A percentile compares a stretch with the other conserved stretches of the same genome.
These are phyloP conservation scores for Lota lota DNA, from an alignment of 2,113 vertebrate species.

Conservation along the genomic window DNA sequence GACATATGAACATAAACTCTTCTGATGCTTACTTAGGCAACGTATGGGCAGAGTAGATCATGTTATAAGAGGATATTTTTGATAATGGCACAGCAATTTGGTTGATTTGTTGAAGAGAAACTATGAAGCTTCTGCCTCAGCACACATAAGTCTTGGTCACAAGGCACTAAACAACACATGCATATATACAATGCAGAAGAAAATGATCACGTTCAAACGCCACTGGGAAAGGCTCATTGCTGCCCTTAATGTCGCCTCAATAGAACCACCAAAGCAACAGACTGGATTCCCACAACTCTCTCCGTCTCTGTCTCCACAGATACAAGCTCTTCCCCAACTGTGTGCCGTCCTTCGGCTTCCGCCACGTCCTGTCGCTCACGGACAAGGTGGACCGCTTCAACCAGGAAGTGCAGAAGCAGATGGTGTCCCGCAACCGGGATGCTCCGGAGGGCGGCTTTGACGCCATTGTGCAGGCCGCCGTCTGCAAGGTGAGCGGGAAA, in stretches of 20 bases:
- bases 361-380: conserved; percentile 90
- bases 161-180: too few relatives aligned
- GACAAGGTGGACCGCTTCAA: conserved; percentile 94
- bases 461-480: conserved; percentile 90
- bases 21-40: not conserved
- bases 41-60: not conserved
- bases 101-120: too few relatives aligned
- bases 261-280: not conserved
- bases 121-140: too few relatives aligned
- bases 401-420: conserved; percentile 91
- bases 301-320: conserved; percentile 55
- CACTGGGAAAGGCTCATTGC: too few relatives aligned
- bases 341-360: conserved; percentile 93
- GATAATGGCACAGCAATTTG: too few relatives aligned
- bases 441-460: conserved; percentile 95
- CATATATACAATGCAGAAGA: too few relatives aligned
- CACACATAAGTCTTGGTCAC: too few relatives aligned
- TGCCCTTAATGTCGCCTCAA: not conserved
- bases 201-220: too few relatives aligned
- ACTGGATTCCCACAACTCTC: not conserved
- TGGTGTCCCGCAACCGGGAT: conserved; percentile 93
- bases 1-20: conserved; percentile 14
- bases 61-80: too few relatives aligned
- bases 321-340: conserved; percentile 93
- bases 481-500: conserved; percentile 86